phyloP scores from a whole-genome alignment of 2,113 vertebrate species.

The Amazona vittata region DNA sequence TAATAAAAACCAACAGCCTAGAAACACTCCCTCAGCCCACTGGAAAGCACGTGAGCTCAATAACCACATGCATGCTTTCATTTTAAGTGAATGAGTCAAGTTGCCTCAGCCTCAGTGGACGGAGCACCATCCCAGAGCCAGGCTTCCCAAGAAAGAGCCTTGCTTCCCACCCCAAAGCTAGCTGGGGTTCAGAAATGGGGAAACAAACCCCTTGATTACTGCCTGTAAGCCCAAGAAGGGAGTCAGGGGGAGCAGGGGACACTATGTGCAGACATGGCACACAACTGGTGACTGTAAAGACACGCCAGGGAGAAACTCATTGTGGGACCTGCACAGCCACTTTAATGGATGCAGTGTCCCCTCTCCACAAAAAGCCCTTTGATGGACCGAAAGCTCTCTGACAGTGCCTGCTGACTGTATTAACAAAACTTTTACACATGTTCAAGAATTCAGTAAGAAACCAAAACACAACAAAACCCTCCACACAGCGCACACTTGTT shows the following conservation, averaged over 20 bases:
- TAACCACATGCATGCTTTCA: background rate
- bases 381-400: slow-evolving; percentile 58
- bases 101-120: background rate
- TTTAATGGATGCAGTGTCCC: slow-evolving; percentile 13
- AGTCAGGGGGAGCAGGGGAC: rapidly evolving
- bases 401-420: slow-evolving; percentile 60
- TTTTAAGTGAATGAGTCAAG: background rate
- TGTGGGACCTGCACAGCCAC: slow-evolving; percentile 1
- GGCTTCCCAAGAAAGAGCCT: background rate
- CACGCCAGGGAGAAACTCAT: background rate
- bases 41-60: background rate
- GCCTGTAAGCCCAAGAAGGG: background rate
- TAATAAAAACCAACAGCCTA: background rate
- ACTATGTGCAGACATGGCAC: background rate
- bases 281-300: background rate
- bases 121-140: background rate
- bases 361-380: slow-evolving; percentile 61
- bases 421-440: slow-evolving; percentile 64
- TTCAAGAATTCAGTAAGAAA: slow-evolving; percentile 2
- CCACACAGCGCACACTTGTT: slow-evolving; percentile 3
- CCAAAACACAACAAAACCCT: background rate
- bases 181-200: background rate
- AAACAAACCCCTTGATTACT: background rate
- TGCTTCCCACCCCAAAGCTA: background rate
- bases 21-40: background rate